Evolutionary conservation across 2,797 vertebrate species (phyloP).

Genomic region (Coregonus suidteri): DNA sequence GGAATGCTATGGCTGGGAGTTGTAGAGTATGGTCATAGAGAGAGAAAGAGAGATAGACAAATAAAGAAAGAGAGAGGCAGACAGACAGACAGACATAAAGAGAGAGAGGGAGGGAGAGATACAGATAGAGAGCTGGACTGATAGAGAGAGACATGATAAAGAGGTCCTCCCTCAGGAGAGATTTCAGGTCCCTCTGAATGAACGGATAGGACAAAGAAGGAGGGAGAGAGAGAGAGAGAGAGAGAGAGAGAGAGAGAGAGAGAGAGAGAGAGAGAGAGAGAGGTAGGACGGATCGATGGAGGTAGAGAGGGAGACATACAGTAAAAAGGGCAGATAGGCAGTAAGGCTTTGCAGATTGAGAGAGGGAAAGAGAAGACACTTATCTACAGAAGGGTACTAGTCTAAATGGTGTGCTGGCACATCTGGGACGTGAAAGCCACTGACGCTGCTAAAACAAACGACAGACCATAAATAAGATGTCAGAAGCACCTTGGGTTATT

Average conservation of each 20-base stretch:
- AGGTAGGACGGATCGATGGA: conserved; percentile 48
- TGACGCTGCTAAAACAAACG: conserved; percentile 57
- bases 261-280: conserved; percentile 39
- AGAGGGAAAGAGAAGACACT: conserved; percentile 13
- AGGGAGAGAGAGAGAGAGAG: conserved; percentile 20
- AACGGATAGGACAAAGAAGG: conserved; percentile 9
- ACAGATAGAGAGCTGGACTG: conserved; percentile 45
- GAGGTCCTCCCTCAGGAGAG: not conserved
- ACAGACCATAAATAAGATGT: conserved; percentile 53
- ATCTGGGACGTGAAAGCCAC: conserved; percentile 60
- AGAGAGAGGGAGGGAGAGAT: conserved; percentile 37
- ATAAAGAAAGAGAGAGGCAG: conserved; percentile 2
- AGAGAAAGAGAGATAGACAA: not conserved
- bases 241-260: conserved; percentile 48
- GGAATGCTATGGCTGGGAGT: too few relatives aligned
- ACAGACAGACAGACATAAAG: conserved; percentile 24
- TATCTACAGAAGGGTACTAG: not conserved
- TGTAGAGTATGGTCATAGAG: not conserved
- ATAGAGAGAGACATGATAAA: conserved; percentile 17
- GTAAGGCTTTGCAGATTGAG: conserved; percentile 30
- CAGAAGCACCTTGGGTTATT: not conserved
- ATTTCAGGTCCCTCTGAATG: not conserved
- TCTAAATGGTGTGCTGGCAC: conserved; percentile 46
- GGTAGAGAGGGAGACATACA: conserved; percentile 38
- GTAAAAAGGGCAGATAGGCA: conserved; percentile 44